These are phyloP conservation scores for Balaeniceps rex DNA, from an alignment of 2,113 vertebrate genomes.

Conservation along the genomic window DNA sequence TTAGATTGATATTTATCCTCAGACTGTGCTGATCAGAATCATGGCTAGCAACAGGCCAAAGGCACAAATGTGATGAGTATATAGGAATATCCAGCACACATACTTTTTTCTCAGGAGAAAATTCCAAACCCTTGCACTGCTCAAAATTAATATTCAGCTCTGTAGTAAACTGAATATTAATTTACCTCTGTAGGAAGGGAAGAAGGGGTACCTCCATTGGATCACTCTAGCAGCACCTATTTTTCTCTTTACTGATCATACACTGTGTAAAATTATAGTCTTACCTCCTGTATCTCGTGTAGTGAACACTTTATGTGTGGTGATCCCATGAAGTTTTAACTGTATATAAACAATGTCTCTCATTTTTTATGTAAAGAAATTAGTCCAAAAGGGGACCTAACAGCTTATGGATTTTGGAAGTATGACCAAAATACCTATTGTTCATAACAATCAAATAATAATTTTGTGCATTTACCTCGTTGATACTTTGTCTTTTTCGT, in stretches of 20 bases:
- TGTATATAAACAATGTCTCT: not conserved
- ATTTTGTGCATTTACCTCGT: not conserved
- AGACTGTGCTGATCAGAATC: not conserved
- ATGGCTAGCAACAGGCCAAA: not conserved
- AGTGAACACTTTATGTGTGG: not conserved
- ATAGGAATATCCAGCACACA: not conserved
- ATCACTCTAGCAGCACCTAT: not conserved
- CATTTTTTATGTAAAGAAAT: not conserved
- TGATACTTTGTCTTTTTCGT: not conserved
- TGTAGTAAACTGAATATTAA: not conserved
- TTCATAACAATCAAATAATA: not conserved
- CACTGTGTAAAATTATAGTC: not conserved
- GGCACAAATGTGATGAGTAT: not conserved
- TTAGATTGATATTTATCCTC: not conserved
- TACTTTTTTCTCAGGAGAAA: not conserved
- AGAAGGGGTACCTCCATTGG: not conserved
- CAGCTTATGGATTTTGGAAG: not conserved
- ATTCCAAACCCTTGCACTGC: not conserved
- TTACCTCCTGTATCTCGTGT: not conserved
- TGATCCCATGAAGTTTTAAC: not conserved
- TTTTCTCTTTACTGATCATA: not conserved
- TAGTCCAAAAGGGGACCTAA: not conserved
- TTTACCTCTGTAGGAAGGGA: not conserved
- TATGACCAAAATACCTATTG: fast-evolving
- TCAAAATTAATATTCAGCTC: not conserved